Evolutionary conservation across 1,140 invertebrate species (phyloP).

Genomic region (Leptinotarsa lineolata): DNA sequence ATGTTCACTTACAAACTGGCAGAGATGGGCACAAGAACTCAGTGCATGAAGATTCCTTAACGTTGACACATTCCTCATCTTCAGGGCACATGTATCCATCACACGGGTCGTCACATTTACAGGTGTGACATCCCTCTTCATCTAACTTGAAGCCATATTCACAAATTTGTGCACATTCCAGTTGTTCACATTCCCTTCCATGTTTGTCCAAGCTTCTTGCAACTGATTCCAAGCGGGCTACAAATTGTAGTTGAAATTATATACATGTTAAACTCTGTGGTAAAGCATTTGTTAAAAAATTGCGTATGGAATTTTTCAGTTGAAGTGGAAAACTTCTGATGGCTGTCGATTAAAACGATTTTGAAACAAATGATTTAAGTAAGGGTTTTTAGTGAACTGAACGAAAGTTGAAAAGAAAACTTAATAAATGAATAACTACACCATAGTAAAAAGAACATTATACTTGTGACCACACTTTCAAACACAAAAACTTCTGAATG

Average conservation of each 20-base stretch:
- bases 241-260: constrained; percentile 23
- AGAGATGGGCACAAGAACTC: constrained; percentile 73
- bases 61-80: constrained; percentile 74
- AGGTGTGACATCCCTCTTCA: constrained; percentile 77
- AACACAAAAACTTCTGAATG: too few relatives aligned
- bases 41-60: constrained; percentile 69
- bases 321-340: too few relatives aligned
- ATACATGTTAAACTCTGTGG: too few relatives aligned
- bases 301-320: too few relatives aligned
- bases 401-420: too few relatives aligned
- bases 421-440: too few relatives aligned
- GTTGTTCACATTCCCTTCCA: constrained; percentile 58
- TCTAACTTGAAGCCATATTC: constrained; percentile 83
- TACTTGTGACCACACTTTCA: too few relatives aligned
- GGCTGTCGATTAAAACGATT: too few relatives aligned
- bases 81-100: constrained; percentile 74
- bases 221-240: constrained; percentile 56
- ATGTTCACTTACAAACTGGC: constrained; percentile 68
- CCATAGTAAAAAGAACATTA: too few relatives aligned
- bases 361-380: too few relatives aligned
- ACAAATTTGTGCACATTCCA: constrained; percentile 77
- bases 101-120: constrained; percentile 84
- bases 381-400: too few relatives aligned
- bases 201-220: constrained; percentile 57
- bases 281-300: too few relatives aligned